Percentiles rank a stretch among this genome's conserved stretches.
Conservation (phyloP, 2,797 vertebrate genomes). For the Notamacropus eugenii region DNA sequence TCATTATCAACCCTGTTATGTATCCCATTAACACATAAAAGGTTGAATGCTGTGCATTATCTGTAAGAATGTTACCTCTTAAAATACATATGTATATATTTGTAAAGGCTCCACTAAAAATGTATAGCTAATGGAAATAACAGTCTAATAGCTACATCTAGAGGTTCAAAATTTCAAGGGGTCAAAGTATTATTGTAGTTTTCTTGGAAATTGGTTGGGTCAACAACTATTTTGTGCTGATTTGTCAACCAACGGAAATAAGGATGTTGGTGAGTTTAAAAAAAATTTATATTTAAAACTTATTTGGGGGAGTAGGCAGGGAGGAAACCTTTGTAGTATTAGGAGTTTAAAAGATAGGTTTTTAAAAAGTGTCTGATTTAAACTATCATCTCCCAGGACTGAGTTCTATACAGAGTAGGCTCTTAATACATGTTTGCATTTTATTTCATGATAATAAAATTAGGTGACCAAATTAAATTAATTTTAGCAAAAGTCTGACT, state of each 20-base stretch:
- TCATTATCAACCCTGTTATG: background rate
- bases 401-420: background rate
- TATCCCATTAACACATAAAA: background rate
- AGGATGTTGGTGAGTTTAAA: background rate
- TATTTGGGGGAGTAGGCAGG: background rate
- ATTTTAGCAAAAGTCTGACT: background rate
- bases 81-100: background rate
- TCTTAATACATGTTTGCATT: background rate
- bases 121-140: background rate
- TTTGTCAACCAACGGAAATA: background rate
- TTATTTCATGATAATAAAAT: background rate
- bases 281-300: background rate
- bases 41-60: background rate
- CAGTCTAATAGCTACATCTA: background rate
- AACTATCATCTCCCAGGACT: background rate
- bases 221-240: background rate
- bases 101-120: constrained; percentile 27
- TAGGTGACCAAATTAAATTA: background rate
- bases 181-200: background rate
- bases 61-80: background rate
- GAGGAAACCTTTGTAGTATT: background rate
- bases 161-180: background rate
- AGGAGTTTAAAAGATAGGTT: background rate
- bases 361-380: background rate
- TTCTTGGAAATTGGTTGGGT: background rate